Evolutionary conservation across 2,113 vertebrate species (phyloP).

Genomic region (Eubucco bourcierii): DNA sequence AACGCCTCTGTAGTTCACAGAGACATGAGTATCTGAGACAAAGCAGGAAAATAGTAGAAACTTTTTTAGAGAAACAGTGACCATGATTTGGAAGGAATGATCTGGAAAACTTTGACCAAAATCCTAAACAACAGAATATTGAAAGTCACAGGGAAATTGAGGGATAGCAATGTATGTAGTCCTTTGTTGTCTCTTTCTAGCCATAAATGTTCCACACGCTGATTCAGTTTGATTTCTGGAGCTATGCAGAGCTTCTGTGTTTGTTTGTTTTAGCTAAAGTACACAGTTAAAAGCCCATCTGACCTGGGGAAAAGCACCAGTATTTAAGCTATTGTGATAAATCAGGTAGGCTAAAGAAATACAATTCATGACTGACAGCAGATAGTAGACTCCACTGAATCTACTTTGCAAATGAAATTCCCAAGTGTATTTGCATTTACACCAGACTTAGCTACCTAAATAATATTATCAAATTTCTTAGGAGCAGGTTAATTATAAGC

Average conservation of each 20-base stretch:
- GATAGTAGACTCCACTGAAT: neutral
- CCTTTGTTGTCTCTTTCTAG: neutral
- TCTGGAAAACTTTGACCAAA: neutral
- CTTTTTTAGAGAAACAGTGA: neutral
- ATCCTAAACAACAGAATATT: neutral
- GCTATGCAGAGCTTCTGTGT: neutral
- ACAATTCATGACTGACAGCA: neutral
- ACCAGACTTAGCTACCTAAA: neutral
- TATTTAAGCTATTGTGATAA: neutral
- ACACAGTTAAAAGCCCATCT: neutral
- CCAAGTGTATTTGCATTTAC: neutral
- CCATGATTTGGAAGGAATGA: neutral
- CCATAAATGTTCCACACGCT: neutral
- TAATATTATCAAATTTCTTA: neutral
- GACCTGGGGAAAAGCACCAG: neutral
- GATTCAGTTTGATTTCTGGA: neutral
- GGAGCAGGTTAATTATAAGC: neutral
- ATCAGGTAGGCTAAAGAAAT: neutral
- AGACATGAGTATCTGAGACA: neutral
- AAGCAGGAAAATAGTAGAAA: neutral
- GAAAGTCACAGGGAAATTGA: neutral
- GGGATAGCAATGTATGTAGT: neutral
- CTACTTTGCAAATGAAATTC: neutral
- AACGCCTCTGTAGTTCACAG: neutral
- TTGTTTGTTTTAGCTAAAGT: neutral